Evolutionary conservation across 92 coral and sea anemone species (phyloP).

Genomic region (Zoanthus sociatus): DNA sequence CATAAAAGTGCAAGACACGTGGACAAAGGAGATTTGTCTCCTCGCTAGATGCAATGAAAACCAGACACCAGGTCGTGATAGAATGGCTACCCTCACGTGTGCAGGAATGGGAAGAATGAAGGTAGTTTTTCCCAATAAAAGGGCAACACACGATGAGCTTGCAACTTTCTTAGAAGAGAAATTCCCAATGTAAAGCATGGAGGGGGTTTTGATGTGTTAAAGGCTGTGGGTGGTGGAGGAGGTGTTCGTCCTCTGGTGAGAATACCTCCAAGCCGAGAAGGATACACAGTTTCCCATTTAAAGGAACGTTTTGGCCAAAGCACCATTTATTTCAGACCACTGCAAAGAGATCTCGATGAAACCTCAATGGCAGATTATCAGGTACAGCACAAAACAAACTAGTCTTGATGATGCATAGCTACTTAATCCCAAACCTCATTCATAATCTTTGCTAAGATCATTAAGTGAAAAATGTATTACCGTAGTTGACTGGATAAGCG

Average conservation of each 20-base stretch:
- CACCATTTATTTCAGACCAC: neutral
- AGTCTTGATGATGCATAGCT: too few species aligned
- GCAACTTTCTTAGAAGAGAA: slow-evolving; percentile 7
- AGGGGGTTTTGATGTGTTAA: slow-evolving; percentile 70
- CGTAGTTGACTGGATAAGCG: too few species aligned
- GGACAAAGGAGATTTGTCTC: slow-evolving; percentile 76
- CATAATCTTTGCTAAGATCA: too few species aligned
- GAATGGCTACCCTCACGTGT: slow-evolving; percentile 57
- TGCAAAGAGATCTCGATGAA: neutral
- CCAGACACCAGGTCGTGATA: slow-evolving; percentile 60
- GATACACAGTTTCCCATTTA: neutral
- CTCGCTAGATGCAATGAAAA: slow-evolving; percentile 65
- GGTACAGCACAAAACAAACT: too few species aligned
- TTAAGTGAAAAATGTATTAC: too few species aligned
- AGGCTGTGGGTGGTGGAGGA: slow-evolving; percentile 25
- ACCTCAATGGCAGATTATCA: neutral
- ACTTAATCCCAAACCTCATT: too few species aligned
- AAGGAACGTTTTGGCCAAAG: neutral
- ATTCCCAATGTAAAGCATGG: slow-evolving; percentile 24
- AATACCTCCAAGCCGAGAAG: neutral
- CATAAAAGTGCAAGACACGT: slow-evolving; percentile 44
- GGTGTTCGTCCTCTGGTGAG: neutral
- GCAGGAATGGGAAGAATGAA: slow-evolving; percentile 80
- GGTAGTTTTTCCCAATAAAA: slow-evolving; percentile 68
- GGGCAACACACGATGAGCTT: slow-evolving; percentile 56